Evolutionary conservation across 2,113 vertebrate species (phyloP).

Genomic region (Clarias batrachus): DNA sequence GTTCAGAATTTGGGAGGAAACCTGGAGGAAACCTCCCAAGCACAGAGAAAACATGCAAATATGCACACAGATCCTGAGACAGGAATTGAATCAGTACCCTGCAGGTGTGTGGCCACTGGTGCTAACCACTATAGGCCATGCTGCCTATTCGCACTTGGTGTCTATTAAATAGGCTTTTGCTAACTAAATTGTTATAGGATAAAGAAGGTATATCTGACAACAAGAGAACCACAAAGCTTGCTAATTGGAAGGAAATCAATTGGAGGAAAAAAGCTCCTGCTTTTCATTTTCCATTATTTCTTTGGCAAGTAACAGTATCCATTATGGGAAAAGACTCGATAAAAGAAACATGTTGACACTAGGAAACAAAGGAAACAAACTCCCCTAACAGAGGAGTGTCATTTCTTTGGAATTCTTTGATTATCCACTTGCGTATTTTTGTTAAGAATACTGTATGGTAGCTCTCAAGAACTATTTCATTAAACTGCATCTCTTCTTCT

Average conservation of each 20-base stretch:
- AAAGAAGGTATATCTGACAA: background rate
- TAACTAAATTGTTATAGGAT: background rate
- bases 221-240: background rate
- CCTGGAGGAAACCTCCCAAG: too few species aligned
- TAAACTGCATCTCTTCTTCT: slow-evolving; percentile 1
- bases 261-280: slow-evolving; percentile 13
- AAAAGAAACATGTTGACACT: slow-evolving; percentile 5
- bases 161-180: background rate
- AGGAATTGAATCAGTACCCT: too few species aligned
- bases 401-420: slow-evolving; percentile 27
- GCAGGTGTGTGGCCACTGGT: too few species aligned
- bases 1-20: too few species aligned
- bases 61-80: too few species aligned
- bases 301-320: background rate
- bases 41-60: too few species aligned
- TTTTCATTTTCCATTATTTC: slow-evolving; percentile 30
- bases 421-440: slow-evolving; percentile 40
- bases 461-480: slow-evolving; percentile 5
- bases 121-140: too few species aligned
- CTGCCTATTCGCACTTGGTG: background rate
- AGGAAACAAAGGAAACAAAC: background rate
- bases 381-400: background rate
- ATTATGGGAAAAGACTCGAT: slow-evolving; percentile 1
- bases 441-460: slow-evolving; percentile 10
- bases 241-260: slow-evolving; percentile 55